Percentiles rank a stretch among this genome's conserved stretches.
Evolutionary conservation across 1,140 invertebrate genomes (phyloP).

Genomic region (Ceratitis capitata): DNA sequence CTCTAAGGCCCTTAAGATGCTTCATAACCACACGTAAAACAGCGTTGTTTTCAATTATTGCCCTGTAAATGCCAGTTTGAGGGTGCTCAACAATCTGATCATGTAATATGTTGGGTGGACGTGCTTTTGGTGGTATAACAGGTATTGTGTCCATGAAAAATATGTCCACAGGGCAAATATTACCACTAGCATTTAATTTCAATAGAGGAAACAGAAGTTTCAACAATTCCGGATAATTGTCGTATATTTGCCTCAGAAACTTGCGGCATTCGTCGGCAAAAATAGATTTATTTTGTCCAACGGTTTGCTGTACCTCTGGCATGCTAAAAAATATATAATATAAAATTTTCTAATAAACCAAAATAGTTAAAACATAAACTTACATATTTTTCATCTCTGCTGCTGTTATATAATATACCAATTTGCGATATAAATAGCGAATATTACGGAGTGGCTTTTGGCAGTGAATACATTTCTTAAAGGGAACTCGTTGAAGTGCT

Average conservation of each 20-base stretch:
- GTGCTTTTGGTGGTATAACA: slow-evolving; percentile 86
- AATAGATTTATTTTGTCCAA: slow-evolving; percentile 58
- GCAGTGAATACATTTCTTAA: slow-evolving; percentile 74
- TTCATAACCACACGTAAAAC: slow-evolving; percentile 74
- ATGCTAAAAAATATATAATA: slow-evolving; percentile 45
- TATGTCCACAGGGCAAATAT: slow-evolving; percentile 79
- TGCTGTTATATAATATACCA: slow-evolving; percentile 68
- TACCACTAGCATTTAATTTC: slow-evolving; percentile 59
- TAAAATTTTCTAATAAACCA: not conserved
- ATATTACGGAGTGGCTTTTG: slow-evolving; percentile 70
- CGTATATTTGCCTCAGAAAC: slow-evolving; percentile 80
- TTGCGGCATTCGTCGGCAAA: slow-evolving; percentile 74
- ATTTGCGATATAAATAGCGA: slow-evolving; percentile 70
- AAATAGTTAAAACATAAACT: slow-evolving; percentile 3
- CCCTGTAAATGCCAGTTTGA: slow-evolving; percentile 79
- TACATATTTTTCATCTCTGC: slow-evolving; percentile 62
- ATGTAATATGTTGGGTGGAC: slow-evolving; percentile 79
- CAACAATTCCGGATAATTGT: slow-evolving; percentile 79
- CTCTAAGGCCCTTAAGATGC: slow-evolving; percentile 65
- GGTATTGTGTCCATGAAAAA: slow-evolving; percentile 89
- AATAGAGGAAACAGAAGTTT: slow-evolving; percentile 79
- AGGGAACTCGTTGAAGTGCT: slow-evolving; percentile 64
- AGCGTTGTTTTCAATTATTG: slow-evolving; percentile 73
- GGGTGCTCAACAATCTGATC: slow-evolving; percentile 83
- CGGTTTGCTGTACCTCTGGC: not conserved